Base-by-base conservation (phyloP, 2,113 vertebrate genomes). In the Pteronura brasiliensis region DNA sequence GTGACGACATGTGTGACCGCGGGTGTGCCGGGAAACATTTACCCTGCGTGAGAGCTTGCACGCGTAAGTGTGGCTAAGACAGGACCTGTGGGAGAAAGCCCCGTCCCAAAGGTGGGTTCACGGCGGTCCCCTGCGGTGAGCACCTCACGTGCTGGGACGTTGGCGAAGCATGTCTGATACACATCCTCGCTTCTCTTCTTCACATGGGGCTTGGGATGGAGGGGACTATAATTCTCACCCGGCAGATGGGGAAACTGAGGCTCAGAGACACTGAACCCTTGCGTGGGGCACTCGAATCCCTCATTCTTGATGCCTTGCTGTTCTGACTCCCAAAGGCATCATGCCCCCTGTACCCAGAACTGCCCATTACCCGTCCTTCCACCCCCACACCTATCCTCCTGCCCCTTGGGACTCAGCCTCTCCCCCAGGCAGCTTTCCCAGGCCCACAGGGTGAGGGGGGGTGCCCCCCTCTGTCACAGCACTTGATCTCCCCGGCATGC, bases 101-200 rank as follows among this genome's bases (percentile, higher is more conserved):
- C 31, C 4, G 1, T 47, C 67, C n/a, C 0, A 29, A 42, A 71
- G 31, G 49, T 74, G 47, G 65, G 31, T 18, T 13, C 9, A 14
- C 52, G 3, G 47, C 3, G 2, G 59, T 42, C 31, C 65, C 74
- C 86, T 4, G 57, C 4, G 0, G 36, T 12, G 18, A 59, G 57
- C 63, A 34, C 1, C 25, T 27, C 39, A 31, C 0, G 0, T 39
- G 63, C 59, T 1, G 27, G 86, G 36, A 20, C 17, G 6, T 12
- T 1, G 0, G 1, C 25, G 0, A 10, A 71, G 27, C 17, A 4
- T 34, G 17, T 34, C 20, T 3, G 1, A 23, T 29, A 4, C 36
- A 8, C 49, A 13, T 47, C 6, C 67, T 42, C 14, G 14, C 86
- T 4, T 1, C 47, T 55, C 6, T 5, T 1, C 39, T 20, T 17